Evolutionary conservation across 2,797 vertebrate genomes (phyloP).

Genomic region (Hippopotamyrus pictus): DNA sequence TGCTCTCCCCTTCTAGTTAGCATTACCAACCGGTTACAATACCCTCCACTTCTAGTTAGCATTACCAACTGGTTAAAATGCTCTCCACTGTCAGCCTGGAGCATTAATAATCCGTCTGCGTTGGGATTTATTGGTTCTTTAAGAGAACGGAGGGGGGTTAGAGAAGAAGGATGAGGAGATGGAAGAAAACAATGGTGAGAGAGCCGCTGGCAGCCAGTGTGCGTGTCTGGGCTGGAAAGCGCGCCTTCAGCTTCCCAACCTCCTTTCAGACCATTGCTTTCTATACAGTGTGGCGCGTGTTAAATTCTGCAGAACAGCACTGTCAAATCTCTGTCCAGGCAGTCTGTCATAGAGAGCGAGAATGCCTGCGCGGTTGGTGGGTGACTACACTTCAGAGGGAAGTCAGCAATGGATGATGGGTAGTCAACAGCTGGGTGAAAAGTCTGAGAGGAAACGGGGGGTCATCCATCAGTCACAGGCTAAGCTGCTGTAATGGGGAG

Average conservation of each 20-base stretch:
- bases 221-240: not conserved
- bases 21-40: not conserved
- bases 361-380: not conserved
- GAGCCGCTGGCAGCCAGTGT: not conserved
- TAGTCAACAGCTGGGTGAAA: not conserved
- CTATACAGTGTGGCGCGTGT: not conserved
- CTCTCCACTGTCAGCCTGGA: not conserved
- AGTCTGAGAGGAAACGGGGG: not conserved
- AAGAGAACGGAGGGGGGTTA: not conserved
- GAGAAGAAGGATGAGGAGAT: not conserved
- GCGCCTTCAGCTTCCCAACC: constrained; percentile 17
- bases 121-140: not conserved
- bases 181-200: not conserved
- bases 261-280: not conserved
- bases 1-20: not conserved
- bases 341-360: not conserved
- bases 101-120: not conserved
- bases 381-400: not conserved
- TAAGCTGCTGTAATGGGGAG: not conserved
- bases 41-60: not conserved
- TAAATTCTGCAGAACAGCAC: not conserved
- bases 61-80: not conserved
- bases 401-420: not conserved
- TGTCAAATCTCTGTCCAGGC: not conserved
- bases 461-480: not conserved